phyloP scores from a whole-genome alignment of 2,113 vertebrate species.

The Corythoichthys intestinalis region DNA sequence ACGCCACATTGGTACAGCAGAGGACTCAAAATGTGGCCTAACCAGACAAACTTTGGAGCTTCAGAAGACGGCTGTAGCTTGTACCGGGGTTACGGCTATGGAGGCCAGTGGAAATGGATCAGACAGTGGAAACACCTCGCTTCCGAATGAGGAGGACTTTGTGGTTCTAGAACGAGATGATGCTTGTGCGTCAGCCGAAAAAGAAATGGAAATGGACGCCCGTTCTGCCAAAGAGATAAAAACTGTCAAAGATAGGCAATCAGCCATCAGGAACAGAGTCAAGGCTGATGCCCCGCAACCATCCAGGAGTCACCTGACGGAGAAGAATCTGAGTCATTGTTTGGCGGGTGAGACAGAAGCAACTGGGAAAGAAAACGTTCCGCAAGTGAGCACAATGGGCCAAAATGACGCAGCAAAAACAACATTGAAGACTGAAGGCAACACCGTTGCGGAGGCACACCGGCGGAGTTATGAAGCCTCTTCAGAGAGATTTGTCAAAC shows the following conservation, averaged over 20 bases:
- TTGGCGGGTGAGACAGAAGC: constrained; percentile 57
- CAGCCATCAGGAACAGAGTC: constrained; percentile 4
- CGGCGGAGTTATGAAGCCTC: not conserved
- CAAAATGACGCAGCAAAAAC: not conserved
- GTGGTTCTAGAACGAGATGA: constrained; percentile 47
- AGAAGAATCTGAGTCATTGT: constrained; percentile 25
- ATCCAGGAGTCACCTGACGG: constrained; percentile 14
- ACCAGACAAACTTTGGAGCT: constrained; percentile 22
- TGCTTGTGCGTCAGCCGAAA: constrained; percentile 25
- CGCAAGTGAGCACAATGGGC: not conserved
- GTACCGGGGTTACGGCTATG: constrained; percentile 40
- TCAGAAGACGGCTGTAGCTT: constrained; percentile 19
- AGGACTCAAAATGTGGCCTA: constrained; percentile 47
- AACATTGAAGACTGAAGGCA: not conserved
- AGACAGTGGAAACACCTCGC: not conserved
- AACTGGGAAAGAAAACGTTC: not conserved
- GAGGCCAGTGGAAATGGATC: constrained; percentile 38
- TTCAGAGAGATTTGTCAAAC: constrained; percentile 5
- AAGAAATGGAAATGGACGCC: not conserved
- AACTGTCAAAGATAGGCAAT: not conserved
- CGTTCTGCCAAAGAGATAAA: constrained; percentile 1
- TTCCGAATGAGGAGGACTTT: constrained; percentile 55
- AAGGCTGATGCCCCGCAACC: constrained; percentile 2
- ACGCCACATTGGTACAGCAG: constrained; percentile 22
- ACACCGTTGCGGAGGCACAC: not conserved